phyloP scores from a whole-genome alignment of 2,888 invertebrate genomes.

The Andrena haemorrhoa region DNA sequence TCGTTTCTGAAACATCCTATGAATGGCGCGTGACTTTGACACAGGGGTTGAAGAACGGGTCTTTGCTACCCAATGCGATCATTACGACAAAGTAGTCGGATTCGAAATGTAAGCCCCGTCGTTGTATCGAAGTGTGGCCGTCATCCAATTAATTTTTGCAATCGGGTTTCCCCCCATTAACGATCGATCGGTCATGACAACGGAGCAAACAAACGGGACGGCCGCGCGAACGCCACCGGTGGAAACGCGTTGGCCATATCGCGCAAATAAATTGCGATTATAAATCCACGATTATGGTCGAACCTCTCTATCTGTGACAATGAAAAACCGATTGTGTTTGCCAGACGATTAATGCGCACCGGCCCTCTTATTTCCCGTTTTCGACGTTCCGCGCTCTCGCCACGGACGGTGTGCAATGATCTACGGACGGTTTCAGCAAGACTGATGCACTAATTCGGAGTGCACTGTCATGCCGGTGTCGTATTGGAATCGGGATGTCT shows the following conservation, averaged over 20 bases:
- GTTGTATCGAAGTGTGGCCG: constrained; percentile 27
- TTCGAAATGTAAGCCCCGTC: background rate
- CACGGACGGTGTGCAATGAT: constrained; percentile 10
- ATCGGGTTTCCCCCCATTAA: constrained; percentile 50
- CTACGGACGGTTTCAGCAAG: background rate
- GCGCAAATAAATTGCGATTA: constrained; percentile 68
- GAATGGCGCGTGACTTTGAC: background rate
- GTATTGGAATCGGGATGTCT: background rate
- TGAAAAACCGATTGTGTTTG: constrained; percentile 68
- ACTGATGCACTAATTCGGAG: constrained; percentile 19
- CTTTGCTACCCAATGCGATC: constrained; percentile 13
- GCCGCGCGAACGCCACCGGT: constrained; percentile 17
- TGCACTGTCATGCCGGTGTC: background rate
- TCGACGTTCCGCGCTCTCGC: background rate
- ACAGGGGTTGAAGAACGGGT: background rate
- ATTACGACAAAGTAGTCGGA: constrained; percentile 4
- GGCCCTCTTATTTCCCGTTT: constrained; percentile 44
- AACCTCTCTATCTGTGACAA: constrained; percentile 55
- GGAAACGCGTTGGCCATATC: constrained; percentile 47
- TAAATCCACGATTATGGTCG: constrained; percentile 56
- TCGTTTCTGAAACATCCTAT: constrained; percentile 6
- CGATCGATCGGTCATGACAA: constrained; percentile 44
- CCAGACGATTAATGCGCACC: constrained; percentile 57
- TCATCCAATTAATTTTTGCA: constrained; percentile 54
- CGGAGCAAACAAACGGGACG: constrained; percentile 40